Percentiles rank a stretch among this genome's conserved stretches.
phyloP scores from a whole-genome alignment of 2,797 vertebrate species.

The Glossophaga mutica region DNA sequence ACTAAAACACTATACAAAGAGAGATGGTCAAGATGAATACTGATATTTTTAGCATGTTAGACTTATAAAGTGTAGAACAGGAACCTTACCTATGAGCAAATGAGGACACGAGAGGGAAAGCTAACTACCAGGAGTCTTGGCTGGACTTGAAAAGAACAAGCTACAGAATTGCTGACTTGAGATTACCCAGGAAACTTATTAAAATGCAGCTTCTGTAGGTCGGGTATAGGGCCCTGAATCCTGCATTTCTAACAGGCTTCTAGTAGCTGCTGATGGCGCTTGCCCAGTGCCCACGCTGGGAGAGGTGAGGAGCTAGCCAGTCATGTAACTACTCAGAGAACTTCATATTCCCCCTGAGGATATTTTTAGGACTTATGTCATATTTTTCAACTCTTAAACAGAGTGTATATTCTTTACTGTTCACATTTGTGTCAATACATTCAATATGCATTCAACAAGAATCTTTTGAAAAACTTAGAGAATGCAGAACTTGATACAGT shows the following conservation, averaged over 20 bases:
- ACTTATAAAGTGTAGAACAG: background rate
- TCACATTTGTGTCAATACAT: background rate
- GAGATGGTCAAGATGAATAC: background rate
- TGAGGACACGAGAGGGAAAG: background rate
- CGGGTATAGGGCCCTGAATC: background rate
- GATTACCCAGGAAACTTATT: background rate
- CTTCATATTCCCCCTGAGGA: background rate
- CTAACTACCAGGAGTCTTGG: background rate
- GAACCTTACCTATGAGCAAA: background rate
- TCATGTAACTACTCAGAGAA: background rate
- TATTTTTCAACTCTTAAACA: background rate
- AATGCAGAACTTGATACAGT: background rate
- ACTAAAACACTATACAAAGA: background rate
- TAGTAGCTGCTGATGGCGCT: background rate
- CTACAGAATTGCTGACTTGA: background rate
- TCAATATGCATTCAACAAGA: background rate
- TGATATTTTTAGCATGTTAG: background rate
- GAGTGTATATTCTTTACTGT: background rate
- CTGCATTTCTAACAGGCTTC: background rate
- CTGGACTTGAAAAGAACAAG: background rate
- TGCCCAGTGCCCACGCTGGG: background rate
- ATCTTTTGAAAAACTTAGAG: background rate
- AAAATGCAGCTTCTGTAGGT: background rate
- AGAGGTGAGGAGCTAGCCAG: background rate
- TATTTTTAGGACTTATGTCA: background rate